Evolutionary conservation across 2,797 vertebrate species (phyloP).

Genomic region (Acrossocheilus fasciatus): DNA sequence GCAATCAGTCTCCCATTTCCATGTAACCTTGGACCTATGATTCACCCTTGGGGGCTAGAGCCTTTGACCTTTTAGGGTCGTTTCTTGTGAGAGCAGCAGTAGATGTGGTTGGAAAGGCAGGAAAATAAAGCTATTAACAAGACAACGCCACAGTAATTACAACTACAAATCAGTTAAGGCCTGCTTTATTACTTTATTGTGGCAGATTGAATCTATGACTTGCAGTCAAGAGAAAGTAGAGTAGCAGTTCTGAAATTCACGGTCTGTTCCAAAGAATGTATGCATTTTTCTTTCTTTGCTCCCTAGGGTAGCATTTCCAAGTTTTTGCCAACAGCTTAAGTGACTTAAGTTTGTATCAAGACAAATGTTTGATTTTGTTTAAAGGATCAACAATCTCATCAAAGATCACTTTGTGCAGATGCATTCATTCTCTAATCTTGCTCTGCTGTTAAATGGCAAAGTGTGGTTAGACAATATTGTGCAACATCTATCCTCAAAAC

Average conservation of each 20-base stretch:
- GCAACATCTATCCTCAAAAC: constrained; percentile 40
- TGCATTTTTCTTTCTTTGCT: background rate
- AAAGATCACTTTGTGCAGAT: constrained; percentile 19
- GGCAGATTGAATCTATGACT: background rate
- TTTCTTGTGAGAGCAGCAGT: constrained; percentile 52
- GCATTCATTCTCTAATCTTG: constrained; percentile 20
- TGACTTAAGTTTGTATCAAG: constrained; percentile 7
- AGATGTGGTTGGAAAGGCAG: constrained; percentile 41
- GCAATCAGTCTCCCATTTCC: constrained; percentile 55
- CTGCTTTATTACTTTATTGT: constrained; percentile 47
- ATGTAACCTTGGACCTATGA: constrained; percentile 53
- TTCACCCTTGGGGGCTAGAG: constrained; percentile 51
- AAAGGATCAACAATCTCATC: background rate
- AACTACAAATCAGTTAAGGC: constrained; percentile 59
- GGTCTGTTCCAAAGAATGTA: background rate
- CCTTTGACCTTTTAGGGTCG: constrained; percentile 57
- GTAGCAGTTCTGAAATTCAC: background rate
- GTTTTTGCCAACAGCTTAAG: constrained; percentile 7
- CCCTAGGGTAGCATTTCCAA: background rate
- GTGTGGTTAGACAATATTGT: constrained; percentile 9
- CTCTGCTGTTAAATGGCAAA: constrained; percentile 26
- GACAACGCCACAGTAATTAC: constrained; percentile 44
- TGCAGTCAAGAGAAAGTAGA: constrained; percentile 7
- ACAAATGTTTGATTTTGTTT: background rate
- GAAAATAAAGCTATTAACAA: constrained; percentile 55